A percentile compares a stretch with the other conserved stretches of the same genome.
Conservation (phyloP, 1,140 invertebrate species). For the Neodiprion fabricii region DNA sequence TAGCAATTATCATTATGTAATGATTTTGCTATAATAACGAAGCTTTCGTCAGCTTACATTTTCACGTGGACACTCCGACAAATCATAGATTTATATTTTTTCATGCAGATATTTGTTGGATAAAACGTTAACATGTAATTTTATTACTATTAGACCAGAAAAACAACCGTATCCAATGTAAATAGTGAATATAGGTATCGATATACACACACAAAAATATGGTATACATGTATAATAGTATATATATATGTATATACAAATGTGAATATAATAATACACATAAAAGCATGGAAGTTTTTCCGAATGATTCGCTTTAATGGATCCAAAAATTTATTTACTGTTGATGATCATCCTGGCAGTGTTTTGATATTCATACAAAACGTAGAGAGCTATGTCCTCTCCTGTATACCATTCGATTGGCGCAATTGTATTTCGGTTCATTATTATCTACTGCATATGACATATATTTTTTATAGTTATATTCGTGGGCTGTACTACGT, state of each 20-base stretch:
- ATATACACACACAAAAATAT: neutral
- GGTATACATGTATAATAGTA: neutral
- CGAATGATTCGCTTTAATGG: neutral
- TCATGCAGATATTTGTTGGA: slow-evolving; percentile 54
- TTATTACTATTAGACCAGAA: neutral
- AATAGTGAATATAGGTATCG: neutral
- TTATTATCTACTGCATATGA: too few species aligned
- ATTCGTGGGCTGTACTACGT: too few species aligned
- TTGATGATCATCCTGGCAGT: neutral
- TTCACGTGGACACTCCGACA: slow-evolving; percentile 3
- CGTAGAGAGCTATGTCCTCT: too few species aligned
- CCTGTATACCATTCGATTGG: too few species aligned
- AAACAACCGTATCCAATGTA: neutral
- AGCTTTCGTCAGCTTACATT: too few species aligned
- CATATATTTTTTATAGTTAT: too few species aligned
- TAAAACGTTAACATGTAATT: slow-evolving; percentile 30
- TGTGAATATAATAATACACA: neutral
- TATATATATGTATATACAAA: neutral
- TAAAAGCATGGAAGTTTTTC: neutral
- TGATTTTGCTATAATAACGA: too few species aligned
- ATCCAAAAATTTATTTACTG: neutral
- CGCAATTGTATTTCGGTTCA: too few species aligned
- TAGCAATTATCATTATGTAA: too few species aligned
- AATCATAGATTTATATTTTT: slow-evolving; percentile 44
- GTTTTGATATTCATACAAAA: neutral